A percentile compares a stretch with the other conserved stretches of the same genome.
Conservation (phyloP, 2,888 invertebrate genomes). For the Eupithecia pulchellata region DNA sequence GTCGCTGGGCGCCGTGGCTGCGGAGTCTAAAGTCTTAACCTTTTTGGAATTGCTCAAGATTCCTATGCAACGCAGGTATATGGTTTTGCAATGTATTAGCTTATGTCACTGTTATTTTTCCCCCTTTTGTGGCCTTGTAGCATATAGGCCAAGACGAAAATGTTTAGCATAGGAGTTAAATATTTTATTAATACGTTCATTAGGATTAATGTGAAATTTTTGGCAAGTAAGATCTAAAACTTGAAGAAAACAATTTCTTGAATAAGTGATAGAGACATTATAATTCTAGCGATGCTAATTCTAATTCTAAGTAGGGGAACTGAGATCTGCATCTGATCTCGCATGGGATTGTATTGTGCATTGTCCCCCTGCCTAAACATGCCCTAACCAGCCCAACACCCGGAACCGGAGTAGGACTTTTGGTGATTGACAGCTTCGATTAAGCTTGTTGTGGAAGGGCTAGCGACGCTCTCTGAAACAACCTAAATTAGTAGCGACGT, state of each 20-base stretch:
- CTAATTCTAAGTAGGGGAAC: too few species aligned
- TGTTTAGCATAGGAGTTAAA: not conserved
- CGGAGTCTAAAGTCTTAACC: conserved; percentile 32
- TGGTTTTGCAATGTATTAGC: conserved; percentile 10
- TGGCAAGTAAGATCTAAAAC: not conserved
- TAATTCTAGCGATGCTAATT: not conserved
- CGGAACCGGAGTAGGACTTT: too few species aligned
- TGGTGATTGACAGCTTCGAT: too few species aligned
- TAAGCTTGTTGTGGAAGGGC: too few species aligned
- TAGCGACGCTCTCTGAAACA: not conserved
- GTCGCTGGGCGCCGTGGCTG: conserved; percentile 25
- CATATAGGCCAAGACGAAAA: not conserved
- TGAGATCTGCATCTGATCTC: too few species aligned
- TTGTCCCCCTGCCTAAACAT: too few species aligned
- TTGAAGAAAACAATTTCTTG: not conserved
- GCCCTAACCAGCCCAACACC: too few species aligned
- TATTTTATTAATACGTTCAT: not conserved
- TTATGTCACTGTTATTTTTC: conserved; percentile 4
- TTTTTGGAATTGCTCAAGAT: conserved; percentile 30
- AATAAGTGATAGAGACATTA: not conserved
- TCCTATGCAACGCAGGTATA: conserved; percentile 17
- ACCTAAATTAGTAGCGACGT: not conserved
- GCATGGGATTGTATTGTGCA: too few species aligned
- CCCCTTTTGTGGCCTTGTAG: conserved; percentile 4
- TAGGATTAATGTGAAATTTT: not conserved